Evolutionary conservation across 2,888 invertebrate genomes (phyloP).

Genomic region (Troides oblongomaculatus): DNA sequence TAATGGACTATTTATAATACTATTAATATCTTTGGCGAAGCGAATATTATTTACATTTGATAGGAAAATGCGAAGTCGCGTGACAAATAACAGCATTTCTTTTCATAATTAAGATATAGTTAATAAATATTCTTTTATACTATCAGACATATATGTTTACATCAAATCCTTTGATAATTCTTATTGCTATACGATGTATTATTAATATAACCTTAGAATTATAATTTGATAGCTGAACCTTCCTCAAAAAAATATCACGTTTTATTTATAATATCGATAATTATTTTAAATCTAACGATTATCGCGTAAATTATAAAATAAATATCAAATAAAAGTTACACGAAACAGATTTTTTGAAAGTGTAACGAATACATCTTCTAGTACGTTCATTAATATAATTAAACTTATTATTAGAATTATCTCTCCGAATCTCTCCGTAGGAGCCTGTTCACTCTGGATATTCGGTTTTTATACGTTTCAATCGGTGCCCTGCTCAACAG

Average conservation of each 20-base stretch:
- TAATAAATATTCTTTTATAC: background rate
- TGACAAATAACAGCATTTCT: background rate
- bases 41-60: constrained; percentile 57
- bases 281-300: too few species aligned
- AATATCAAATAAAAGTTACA: too few species aligned
- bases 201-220: too few species aligned
- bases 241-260: too few species aligned
- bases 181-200: too few species aligned
- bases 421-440: constrained; percentile 66
- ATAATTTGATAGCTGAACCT: too few species aligned
- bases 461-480: constrained; percentile 67
- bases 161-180: constrained; percentile 1
- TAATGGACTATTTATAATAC: constrained; percentile 49
- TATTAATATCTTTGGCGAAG: constrained; percentile 67
- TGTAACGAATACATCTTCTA: too few species aligned
- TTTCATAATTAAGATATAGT: background rate
- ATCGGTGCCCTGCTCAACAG: constrained; percentile 60
- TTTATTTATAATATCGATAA: too few species aligned
- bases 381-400: too few species aligned
- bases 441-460: constrained; percentile 64
- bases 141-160: background rate
- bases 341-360: too few species aligned
- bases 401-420: constrained; percentile 51
- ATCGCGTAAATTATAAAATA: too few species aligned
- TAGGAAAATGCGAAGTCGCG: constrained; percentile 25